Conservation (phyloP, 2,888 invertebrate genomes). For the Dynastes maya region DNA sequence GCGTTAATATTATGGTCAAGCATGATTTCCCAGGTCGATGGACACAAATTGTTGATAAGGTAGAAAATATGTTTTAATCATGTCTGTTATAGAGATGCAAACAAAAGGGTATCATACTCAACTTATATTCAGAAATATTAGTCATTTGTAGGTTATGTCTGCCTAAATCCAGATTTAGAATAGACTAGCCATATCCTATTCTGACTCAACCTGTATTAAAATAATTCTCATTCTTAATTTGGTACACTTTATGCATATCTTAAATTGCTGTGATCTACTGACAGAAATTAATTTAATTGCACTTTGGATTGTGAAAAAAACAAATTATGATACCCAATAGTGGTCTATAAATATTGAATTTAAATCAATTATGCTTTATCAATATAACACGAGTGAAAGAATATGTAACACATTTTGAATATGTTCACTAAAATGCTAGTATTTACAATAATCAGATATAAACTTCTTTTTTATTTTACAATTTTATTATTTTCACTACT, state of each 20-base stretch:
- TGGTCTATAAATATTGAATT: background rate
- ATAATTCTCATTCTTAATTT: constrained; percentile 5
- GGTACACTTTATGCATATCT: background rate
- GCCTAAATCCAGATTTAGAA: constrained; percentile 13
- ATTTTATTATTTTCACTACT: no score
- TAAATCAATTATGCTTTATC: background rate
- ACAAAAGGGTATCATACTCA: background rate
- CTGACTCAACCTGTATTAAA: constrained; percentile 11
- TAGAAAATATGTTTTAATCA: constrained; percentile 66
- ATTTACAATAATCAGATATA: no score
- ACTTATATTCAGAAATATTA: background rate
- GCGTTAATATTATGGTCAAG: constrained; percentile 93
- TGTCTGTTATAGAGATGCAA: background rate
- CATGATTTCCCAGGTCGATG: constrained; percentile 96
- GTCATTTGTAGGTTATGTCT: constrained; percentile 4
- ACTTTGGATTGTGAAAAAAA: constrained; percentile 4
- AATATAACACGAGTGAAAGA: no score
- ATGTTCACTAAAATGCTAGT: no score
- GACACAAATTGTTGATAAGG: constrained; percentile 97
- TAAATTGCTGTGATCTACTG: background rate
- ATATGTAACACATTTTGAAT: no score
- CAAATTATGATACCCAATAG: background rate
- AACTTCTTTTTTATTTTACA: no score
- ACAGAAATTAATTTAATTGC: background rate
- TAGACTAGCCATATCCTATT: background rate